Percentiles rank a stretch among this genome's conserved stretches.
These are phyloP conservation scores for Anableps anableps DNA, from an alignment of 2,797 vertebrate species.

Conservation along the genomic window DNA sequence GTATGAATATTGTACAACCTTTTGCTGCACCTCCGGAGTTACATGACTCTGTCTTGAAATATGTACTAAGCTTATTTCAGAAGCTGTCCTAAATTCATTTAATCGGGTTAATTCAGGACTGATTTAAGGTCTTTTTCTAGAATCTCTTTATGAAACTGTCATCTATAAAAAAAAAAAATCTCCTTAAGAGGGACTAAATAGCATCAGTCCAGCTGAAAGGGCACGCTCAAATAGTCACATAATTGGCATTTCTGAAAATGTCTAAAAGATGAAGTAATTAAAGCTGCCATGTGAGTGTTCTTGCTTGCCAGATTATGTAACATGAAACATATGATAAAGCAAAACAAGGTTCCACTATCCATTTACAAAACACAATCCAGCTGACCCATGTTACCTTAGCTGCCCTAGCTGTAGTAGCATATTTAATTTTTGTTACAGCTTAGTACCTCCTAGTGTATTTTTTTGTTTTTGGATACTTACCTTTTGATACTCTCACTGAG, in stretches of 20 bases:
- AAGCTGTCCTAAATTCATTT: not conserved
- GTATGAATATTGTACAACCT: not conserved
- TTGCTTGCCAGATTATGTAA: constrained; percentile 8
- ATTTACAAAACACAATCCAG: constrained; percentile 12
- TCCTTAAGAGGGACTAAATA: not conserved
- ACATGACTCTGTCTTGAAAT: not conserved
- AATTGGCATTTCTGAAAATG: not conserved
- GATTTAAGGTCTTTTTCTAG: not conserved
- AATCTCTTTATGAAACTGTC: not conserved
- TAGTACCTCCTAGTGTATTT: not conserved
- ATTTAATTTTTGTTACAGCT: not conserved
- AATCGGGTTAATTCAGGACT: constrained; percentile 3
- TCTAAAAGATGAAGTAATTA: constrained; percentile 6
- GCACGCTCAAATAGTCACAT: not conserved
- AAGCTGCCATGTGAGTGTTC: constrained; percentile 9
- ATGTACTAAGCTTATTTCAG: not conserved
- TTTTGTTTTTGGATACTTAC: not conserved
- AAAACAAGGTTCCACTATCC: not conserved
- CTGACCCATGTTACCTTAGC: not conserved
- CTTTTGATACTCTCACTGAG: not conserved
- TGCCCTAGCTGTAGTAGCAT: not conserved
- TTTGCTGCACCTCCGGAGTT: not conserved
- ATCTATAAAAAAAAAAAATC: not conserved
- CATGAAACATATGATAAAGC: constrained; percentile 4
- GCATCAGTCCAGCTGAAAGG: constrained; percentile 5